Evolutionary conservation across 2,113 vertebrate species (phyloP), one percentile per base, ranked within the genome.

Genomic region (Gasterosteus aculeatus): DNA sequence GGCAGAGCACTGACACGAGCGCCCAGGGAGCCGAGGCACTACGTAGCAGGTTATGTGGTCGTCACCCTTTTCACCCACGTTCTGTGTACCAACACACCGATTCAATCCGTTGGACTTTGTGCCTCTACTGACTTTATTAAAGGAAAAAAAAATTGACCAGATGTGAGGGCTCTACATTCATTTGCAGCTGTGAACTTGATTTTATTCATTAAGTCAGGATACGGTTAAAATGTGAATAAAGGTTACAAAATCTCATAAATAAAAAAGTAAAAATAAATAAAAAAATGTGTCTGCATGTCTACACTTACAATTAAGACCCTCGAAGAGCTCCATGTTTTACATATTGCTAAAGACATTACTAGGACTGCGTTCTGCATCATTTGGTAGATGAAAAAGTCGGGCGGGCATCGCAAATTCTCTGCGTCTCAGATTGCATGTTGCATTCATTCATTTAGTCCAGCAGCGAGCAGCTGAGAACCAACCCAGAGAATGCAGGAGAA

Each of bases 401-500:
- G 38, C 47, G 14, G 6, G 22, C 18, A 49, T 19, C 12, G 3
- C 10, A 10, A 39, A 42, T 44, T 62, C 41, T 59, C 38, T 72
- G 64, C 35, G 3, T 70, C 47, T 47, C 39, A 11, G 22, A 33
- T 62, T 63, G 41, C 60, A 26, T 7, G n/a, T 9, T 5, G 42
- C 64, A 44, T 46, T 56, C 16, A 12, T 51, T 77, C 6, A 58
- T 57, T 64, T 2, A 7, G 10, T 77, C 51, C 69, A 75, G 65
- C 69, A 66, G 46, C 53, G 68, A 66, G 63, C 57, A 74, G 71
- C 51, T 77, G 33, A 51, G 54, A 75, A 79, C 71, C 59, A 75
- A 73, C 5, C 2, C 46, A 57, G 72, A 56, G 42, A 79, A 77
- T 51, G 69, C 61, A 59, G 44, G n/a, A 9, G 15, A 67, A 29